These are phyloP conservation scores for Osmerus eperlanus DNA, from an alignment of 2,113 vertebrate species.

Conservation along the genomic window DNA sequence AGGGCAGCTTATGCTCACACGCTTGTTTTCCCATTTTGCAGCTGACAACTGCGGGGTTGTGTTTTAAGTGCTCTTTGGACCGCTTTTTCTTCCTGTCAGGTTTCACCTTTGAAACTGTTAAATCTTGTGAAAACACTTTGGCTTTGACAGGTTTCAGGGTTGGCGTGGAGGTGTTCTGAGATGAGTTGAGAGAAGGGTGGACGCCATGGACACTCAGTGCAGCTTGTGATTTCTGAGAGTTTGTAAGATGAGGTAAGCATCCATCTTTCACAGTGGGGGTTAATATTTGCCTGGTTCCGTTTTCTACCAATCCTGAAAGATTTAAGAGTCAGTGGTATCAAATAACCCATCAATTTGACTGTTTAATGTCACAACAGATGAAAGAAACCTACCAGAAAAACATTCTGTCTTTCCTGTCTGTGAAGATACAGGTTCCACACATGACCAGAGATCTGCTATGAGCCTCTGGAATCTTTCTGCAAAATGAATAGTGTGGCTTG, in stretches of 20 bases:
- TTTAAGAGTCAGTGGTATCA: not conserved
- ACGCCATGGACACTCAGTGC: constrained; percentile 15
- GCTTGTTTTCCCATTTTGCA: not conserved
- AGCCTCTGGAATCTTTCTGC: constrained; percentile 83
- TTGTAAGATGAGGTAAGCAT: not conserved
- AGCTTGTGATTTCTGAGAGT: not conserved
- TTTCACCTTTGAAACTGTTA: constrained; percentile 8
- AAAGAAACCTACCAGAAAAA: constrained; percentile 42
- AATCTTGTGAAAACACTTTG: constrained; percentile 11
- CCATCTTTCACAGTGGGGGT: not conserved
- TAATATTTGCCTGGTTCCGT: not conserved
- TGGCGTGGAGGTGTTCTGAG: not conserved
- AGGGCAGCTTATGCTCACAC: not conserved
- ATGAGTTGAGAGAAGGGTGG: not conserved
- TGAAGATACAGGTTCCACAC: constrained; percentile 71
- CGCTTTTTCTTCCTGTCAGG: constrained; percentile 12
- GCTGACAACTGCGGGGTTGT: not conserved
- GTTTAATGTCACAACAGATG: not conserved
- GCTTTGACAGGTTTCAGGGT: constrained; percentile 12
- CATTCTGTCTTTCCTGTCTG: constrained; percentile 18
- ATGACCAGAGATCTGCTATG: constrained; percentile 85
- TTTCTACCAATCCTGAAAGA: not conserved
- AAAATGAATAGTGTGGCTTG: not conserved
- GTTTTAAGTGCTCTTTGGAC: constrained; percentile 14
- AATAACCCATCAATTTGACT: not conserved